Percentiles rank a stretch among this genome's conserved stretches.
phyloP scores from a whole-genome alignment of 2,888 invertebrate genomes.

The Camponotus fellah region DNA sequence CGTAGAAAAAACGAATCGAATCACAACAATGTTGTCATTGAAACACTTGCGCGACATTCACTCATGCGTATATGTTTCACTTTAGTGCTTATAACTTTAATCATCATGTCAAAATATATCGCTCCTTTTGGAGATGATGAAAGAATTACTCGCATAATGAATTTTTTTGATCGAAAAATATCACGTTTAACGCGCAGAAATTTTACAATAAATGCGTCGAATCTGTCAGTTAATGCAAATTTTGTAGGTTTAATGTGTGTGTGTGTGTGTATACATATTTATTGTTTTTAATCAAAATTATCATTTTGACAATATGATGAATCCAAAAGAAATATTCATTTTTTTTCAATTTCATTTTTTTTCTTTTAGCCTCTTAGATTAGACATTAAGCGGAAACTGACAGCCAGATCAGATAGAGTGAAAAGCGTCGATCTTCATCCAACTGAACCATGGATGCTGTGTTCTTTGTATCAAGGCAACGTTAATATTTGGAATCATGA shows the following conservation, averaged over 20 bases:
- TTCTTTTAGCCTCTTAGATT: slow-evolving; percentile 94
- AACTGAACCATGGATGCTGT: slow-evolving; percentile 99
- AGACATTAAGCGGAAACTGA: slow-evolving; percentile 99
- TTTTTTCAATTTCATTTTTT: no score
- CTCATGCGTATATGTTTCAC: background rate
- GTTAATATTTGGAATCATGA: slow-evolving; percentile 99
- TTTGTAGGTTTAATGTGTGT: background rate
- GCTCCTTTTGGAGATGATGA: slow-evolving; percentile 2
- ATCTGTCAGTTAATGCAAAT: background rate
- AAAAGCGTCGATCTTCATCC: slow-evolving; percentile 99
- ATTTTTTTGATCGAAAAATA: background rate
- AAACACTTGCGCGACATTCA: slow-evolving; percentile 63
- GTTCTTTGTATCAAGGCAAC: slow-evolving; percentile 99
- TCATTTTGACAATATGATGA: background rate
- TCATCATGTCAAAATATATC: slow-evolving; percentile 68
- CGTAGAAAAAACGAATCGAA: slow-evolving; percentile 53
- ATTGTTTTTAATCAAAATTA: background rate
- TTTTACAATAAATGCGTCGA: background rate
- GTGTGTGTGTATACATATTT: background rate
- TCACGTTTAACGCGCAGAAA: background rate
- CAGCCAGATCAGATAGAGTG: slow-evolving; percentile 99
- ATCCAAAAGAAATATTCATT: background rate
- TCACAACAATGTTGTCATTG: background rate
- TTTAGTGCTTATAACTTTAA: slow-evolving; percentile 12
- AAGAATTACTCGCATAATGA: background rate